Base-by-base conservation (phyloP, 2,113 vertebrate species). In the Labrus mixtus region DNA sequence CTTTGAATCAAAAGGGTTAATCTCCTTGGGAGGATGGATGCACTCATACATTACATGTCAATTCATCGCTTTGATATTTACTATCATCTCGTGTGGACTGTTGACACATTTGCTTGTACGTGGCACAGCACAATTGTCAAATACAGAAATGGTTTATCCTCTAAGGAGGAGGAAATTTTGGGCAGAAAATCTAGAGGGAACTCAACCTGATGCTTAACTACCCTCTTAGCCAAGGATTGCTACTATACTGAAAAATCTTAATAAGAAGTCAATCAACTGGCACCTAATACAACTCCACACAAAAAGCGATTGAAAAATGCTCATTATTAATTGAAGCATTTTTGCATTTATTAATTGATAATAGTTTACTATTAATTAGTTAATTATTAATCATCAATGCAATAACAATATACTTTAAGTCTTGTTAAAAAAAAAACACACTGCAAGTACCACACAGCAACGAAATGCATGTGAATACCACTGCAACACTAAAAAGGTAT, bases 321-420 rank as follows among this genome's bases (percentile, higher is more conserved):
- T 12, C 2, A 12, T 12, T 12, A 61, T 20, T 22, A 73, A 68
- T 60, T 46, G 0, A 29, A 36, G 33, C 16, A 66, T 57, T 79
- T 68, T 62, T 79, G 29, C 56, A 72, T 25, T 37, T 36, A 45
- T 19, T 59, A 13, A 64, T 10, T 15, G 1, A 12, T 23, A 36
- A 10, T 20, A 37, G 13, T 25, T 45, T 39, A 56, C 23, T 12
- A n/a, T n/a, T n/a, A n/a, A n/a, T n/a, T n/a, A n/a, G n/a, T n/a
- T 16, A 23, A 41, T 16, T 22, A 23, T 29, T 60, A 51, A 20
- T 39, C 58, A 76, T 9, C 36, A 25, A 16, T 13, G 22, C 39
- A 4, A 36, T 17, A 33, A 33, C 4, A 33, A 33, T 33, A 33
- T 33, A 33, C 29, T 6, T 33, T 33, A 33, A 33, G 29, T 33